These are phyloP conservation scores for Amphiduros pacificus DNA, from an alignment of 2,888 invertebrate genomes.

Conservation along the genomic window DNA sequence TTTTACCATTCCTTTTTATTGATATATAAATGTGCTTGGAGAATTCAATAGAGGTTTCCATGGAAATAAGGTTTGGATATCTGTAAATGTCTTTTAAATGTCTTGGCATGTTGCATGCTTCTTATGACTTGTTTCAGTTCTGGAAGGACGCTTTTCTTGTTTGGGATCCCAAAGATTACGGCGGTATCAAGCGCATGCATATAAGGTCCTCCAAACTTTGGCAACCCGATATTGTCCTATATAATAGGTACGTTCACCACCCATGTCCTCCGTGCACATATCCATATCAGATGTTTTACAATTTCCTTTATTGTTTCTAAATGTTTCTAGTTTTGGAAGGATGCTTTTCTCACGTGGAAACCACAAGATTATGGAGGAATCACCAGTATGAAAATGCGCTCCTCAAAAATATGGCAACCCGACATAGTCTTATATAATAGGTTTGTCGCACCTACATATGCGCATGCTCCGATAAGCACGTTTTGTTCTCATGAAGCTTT, in stretches of 20 bases:
- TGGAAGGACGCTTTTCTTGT: conserved; percentile 85
- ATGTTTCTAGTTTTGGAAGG: background rate
- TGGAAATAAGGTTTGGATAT: background rate
- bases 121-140: conserved; percentile 36
- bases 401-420: conserved; percentile 95
- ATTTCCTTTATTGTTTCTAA: background rate
- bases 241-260: conserved; percentile 87
- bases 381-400: conserved; percentile 90
- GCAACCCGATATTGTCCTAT: conserved; percentile 95
- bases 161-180: conserved; percentile 94
- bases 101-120: too few species aligned
- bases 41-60: background rate
- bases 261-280: too few species aligned
- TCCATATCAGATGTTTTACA: background rate
- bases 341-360: conserved; percentile 67
- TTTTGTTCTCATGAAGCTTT: too few species aligned
- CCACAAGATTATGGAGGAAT: conserved; percentile 92
- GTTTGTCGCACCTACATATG: too few species aligned
- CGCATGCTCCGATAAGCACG: too few species aligned
- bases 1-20: background rate
- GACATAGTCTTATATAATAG: conserved; percentile 97
- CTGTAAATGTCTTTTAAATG: too few species aligned
- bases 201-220: conserved; percentile 96
- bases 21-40: background rate
- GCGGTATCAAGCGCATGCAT: conserved; percentile 89